Base-by-base conservation (phyloP, 92 coral and sea anemone species). In the Desmophyllum pertusum region DNA sequence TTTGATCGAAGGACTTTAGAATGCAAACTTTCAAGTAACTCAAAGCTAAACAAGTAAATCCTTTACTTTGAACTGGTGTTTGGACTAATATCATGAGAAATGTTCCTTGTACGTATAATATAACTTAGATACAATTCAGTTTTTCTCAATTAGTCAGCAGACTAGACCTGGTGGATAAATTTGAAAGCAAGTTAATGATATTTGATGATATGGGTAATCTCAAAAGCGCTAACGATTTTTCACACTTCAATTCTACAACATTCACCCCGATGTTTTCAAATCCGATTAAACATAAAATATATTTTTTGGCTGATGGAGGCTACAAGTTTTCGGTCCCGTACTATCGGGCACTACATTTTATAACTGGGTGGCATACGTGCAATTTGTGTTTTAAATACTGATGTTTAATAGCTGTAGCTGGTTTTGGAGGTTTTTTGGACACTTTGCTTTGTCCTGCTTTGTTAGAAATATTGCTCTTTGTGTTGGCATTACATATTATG, bases 21-120 rank as follows among this genome's bases (percentile, higher is more conserved):
- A 80, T 38, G 75, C 84, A 80, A 80, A 80, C 53, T 67, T 51
- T 80, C 67, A 70, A 80, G 84, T 67, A 68, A 33, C 52, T 36
- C 64, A 51, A 13, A 23, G 76, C 48, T 27, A 80, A 80, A 51
- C 75, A 68, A 27, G 31, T 36, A 42, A 75, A 52, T 75, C 64
- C 66, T 51, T 3, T 50, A 6, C 41, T 46, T 21, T 75, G 42
- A 70, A 39, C 5, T 36, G 37, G 23, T 51, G 37, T 50, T 23
- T 68, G 41, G 10, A 6, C 10, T 31, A 21, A 45, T 67, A 80
- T 46, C 35, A 30, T 21, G 66, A 45, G 50, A 68, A 51, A 37
- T 68, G n/a, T 68, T 69, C 35, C 50, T 6, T 27, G 31, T 17
- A 38, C n/a, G 73, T 38, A 36, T 9, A 15, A 3, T 5, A 19